Evolutionary conservation across 1,140 invertebrate species (phyloP).

Genomic region (Brachionus plicatilis): DNA sequence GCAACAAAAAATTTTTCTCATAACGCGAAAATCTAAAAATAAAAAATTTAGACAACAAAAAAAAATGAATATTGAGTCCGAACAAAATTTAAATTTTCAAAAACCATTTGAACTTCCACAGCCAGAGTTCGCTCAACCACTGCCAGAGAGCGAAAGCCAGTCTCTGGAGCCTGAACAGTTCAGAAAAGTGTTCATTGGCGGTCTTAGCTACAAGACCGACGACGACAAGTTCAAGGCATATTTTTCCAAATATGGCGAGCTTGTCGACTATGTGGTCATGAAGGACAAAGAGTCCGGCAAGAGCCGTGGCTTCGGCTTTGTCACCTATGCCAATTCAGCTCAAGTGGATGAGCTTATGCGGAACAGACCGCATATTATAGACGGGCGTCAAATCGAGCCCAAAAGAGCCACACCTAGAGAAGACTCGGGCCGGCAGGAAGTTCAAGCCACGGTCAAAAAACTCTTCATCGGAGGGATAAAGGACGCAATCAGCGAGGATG

Average conservation of each 20-base stretch:
- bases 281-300: neutral
- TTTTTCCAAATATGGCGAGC: constrained; percentile 21
- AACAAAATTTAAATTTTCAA: neutral
- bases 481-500: constrained; percentile 46
- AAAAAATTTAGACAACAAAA: no score
- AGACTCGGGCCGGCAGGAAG: constrained; percentile 80
- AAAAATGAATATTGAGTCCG: neutral
- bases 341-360: constrained; percentile 92
- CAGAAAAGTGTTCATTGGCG: constrained; percentile 32
- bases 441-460: constrained; percentile 88
- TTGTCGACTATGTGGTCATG: constrained; percentile 40
- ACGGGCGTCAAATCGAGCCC: constrained; percentile 83
- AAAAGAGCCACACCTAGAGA: constrained; percentile 88
- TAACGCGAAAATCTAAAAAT: neutral
- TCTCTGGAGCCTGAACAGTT: constrained; percentile 13
- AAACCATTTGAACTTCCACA: neutral
- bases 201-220: neutral
- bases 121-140: neutral
- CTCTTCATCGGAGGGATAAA: constrained; percentile 83
- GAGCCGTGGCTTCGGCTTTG: constrained; percentile 77
- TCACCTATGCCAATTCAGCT: constrained; percentile 81
- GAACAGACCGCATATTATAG: constrained; percentile 72
- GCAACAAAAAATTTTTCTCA: neutral
- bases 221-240: neutral
- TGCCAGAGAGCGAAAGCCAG: neutral